Base-by-base conservation (phyloP, 2,888 invertebrate genomes). In the Lingula anatina region DNA sequence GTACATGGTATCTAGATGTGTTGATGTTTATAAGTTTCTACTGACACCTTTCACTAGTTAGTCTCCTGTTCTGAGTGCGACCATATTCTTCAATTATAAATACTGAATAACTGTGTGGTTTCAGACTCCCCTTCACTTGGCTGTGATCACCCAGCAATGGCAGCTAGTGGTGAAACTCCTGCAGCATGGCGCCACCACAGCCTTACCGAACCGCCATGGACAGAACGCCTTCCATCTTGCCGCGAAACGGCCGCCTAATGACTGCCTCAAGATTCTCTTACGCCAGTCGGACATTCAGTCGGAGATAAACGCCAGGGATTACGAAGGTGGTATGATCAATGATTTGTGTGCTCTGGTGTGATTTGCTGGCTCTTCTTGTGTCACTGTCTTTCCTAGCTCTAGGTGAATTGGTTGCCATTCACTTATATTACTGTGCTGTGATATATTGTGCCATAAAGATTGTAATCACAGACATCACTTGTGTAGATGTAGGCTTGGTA, bases 191-290 rank as follows among this genome's bases (percentile, higher is more conserved):
- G 74, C 70, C 3, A 78, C 85, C 78, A 78, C 85, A 0, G 81
- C 83, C 50, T 70, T 80, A 31, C 71, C 71, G 3, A 86, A 87
- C 62, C 57, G 79, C 23, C 72, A 70, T 47, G 74, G 74, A 39
- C 70, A 71, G 58, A 72, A 71, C 9, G 62, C 72, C 4, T 64
- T 70, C 15, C 74, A 76, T 50, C 57, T 73, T 26, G 73, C 75
- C 1, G 60, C 66, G 27, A 60, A 61, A 35, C 57, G 61, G 36
- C 51, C 56, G 37, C 56, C 54, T 12, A 39, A 45, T 2, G 39
- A 53, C 15, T 62, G 62, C 45, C 56, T 66, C 23, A 41, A 54
- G 2, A 48, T 57, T 4, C 53, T 68, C 18, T 53, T 65, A 28
- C 43, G 51, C 5, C 44, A 57, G n/a, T 51, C 55, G 5, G 51